Base-by-base conservation (phyloP, 2,797 vertebrate genomes). In the Ptychobarbus kaznakovi region DNA sequence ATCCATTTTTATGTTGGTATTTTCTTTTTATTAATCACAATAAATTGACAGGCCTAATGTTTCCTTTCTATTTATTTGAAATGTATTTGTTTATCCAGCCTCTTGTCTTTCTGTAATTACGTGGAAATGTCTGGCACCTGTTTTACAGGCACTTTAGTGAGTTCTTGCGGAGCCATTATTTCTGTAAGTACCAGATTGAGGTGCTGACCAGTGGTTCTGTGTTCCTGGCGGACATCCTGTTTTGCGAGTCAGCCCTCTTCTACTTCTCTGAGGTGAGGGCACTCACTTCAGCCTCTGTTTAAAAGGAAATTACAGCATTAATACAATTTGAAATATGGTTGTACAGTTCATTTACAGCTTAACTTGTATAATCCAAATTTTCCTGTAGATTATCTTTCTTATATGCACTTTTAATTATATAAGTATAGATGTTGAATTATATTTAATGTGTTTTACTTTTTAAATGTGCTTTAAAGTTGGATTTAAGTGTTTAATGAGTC, bases 171-270 rank as follows among this genome's bases (percentile, higher is more conserved):
- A 99, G 97, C 94, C 98, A 99, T 90, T 96, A 99, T 94, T 99
- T 99, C 95, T 99, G 98, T 95, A 99, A 99, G 96, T 99, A 99
- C 91, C 98, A 99, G 96, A 99, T 99, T 22, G 98, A 99, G 96
- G 98, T 99, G 95, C 96, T 99, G 96, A 99, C 98, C 61, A 99
- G 98, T 25, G 98, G 98, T 90, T 97, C 97, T 3, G 98, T 99
- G 93, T 99, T 97, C 94, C 95, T 99, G 94, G 97, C 98, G 86
- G 98, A 99, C 94, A 99, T 99, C 90, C 95, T 99, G 88, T 99
- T 98, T 94, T 98, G 97, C 89, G 98, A 99, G 95, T 99, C 98
- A 18, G 98, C 98, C 68, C 96, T 99, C 82, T 99, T 99, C 94
- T 99, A 99, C 93, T 99, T 99, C 94, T 99, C 98, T 11, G 98